Percentiles rank a stretch among this genome's conserved stretches.
phyloP scores from a whole-genome alignment of 2,888 invertebrate genomes.

The Clitarchus hookeri region DNA sequence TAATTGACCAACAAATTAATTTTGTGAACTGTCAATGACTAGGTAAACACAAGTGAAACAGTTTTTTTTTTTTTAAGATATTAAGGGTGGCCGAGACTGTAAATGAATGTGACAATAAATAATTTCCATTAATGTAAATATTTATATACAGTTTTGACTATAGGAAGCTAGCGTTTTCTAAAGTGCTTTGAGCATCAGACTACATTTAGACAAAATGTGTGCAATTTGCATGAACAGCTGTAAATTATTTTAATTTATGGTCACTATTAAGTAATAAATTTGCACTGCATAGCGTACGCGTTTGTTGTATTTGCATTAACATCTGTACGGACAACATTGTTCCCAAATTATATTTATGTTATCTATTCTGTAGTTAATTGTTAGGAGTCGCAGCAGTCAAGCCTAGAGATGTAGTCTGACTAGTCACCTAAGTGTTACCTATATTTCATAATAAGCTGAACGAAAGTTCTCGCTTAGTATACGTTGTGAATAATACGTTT shows the following conservation, averaged over 20 bases:
- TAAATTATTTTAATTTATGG: too few species aligned
- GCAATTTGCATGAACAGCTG: background rate
- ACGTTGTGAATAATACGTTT: background rate
- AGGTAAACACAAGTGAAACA: too few species aligned
- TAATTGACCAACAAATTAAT: too few species aligned
- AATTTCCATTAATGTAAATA: background rate
- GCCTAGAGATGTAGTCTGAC: background rate
- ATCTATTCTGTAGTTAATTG: background rate
- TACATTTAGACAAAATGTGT: background rate
- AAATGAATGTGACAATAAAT: background rate
- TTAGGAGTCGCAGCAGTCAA: constrained; percentile 8
- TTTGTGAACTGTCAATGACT: too few species aligned
- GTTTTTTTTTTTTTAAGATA: too few species aligned
- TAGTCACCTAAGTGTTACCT: constrained; percentile 8
- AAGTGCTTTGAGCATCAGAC: background rate
- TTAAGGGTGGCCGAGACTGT: background rate
- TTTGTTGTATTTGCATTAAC: background rate
- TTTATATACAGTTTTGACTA: background rate
- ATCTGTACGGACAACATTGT: background rate
- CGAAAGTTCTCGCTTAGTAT: background rate
- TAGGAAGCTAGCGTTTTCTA: background rate
- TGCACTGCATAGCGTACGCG: too few species aligned
- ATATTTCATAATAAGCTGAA: background rate
- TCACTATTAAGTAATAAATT: too few species aligned
- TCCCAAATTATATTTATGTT: background rate